Evolutionary conservation across 2,888 invertebrate species (phyloP).

Genomic region (Chymomyza amoena): DNA sequence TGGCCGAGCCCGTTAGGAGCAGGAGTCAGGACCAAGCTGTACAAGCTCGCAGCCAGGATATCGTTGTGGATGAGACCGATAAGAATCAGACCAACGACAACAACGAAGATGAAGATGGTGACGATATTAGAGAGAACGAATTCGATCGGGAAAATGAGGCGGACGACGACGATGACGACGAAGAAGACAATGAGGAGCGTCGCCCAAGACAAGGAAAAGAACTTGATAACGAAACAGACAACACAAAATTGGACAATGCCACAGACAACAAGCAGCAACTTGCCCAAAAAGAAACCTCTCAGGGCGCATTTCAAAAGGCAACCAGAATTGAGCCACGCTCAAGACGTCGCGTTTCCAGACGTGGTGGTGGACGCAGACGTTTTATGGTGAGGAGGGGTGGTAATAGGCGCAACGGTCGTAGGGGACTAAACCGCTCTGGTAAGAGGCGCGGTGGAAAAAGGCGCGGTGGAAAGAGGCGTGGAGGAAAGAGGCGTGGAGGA

Average conservation of each 20-base stretch:
- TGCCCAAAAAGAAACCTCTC: background rate
- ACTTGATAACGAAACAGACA: background rate
- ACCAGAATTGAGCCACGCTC: background rate
- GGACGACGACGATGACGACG: background rate
- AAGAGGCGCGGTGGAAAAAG: too few relatives aligned
- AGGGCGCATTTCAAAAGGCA: background rate
- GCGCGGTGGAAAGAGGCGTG: slow-evolving; percentile 11
- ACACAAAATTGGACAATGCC: background rate
- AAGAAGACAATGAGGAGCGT: slow-evolving; percentile 12
- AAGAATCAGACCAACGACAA: background rate
- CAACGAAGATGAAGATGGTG: slow-evolving; percentile 35
- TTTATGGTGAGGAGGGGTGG: slow-evolving; percentile 4
- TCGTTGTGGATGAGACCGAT: slow-evolving; percentile 2
- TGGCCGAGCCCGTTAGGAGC: slow-evolving; percentile 20
- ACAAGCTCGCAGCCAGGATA: slow-evolving; percentile 33
- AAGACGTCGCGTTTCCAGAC: background rate
- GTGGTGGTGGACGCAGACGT: slow-evolving; percentile 2
- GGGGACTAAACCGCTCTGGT: background rate
- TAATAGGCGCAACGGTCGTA: slow-evolving; percentile 10
- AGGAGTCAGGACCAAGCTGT: background rate
- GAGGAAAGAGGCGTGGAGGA: background rate
- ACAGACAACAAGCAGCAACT: background rate
- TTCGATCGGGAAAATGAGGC: slow-evolving; percentile 8
- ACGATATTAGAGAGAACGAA: slow-evolving; percentile 33
- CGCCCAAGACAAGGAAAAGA: background rate